Conservation (phyloP, 2,797 vertebrate species). For the Xyrichtys novacula region DNA sequence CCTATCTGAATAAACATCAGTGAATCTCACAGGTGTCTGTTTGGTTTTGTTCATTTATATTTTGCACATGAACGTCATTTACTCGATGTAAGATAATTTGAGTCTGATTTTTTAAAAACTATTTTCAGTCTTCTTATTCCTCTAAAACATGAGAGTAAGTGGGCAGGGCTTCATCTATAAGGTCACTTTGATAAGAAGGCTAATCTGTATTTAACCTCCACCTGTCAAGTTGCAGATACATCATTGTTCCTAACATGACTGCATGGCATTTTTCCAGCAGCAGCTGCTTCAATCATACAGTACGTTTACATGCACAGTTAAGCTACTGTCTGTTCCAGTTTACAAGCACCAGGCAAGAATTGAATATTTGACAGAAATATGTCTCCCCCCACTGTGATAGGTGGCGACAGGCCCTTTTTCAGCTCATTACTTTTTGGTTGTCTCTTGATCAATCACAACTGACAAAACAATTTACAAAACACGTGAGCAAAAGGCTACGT, state of each 20-base stretch:
- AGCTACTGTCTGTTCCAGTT: no score
- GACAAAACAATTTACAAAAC: no score
- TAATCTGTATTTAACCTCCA: conserved; percentile 85
- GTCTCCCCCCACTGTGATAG: no score
- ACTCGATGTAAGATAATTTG: background rate
- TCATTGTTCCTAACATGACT: conserved; percentile 60
- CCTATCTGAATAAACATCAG: conserved; percentile 26
- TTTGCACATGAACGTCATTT: background rate
- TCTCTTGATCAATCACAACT: no score
- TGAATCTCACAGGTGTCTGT: conserved; percentile 34
- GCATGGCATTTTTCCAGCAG: conserved; percentile 37
- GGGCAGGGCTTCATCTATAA: conserved; percentile 50
- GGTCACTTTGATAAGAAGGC: conserved; percentile 69
- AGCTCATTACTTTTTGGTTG: no score
- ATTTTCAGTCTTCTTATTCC: background rate
- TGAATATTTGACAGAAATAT: no score
- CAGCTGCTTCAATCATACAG: background rate
- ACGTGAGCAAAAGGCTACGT: no score
- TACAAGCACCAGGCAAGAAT: no score
- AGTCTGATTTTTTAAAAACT: background rate
- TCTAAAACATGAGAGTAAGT: conserved; percentile 53
- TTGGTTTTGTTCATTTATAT: conserved; percentile 1
- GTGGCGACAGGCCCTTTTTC: no score
- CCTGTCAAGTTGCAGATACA: conserved; percentile 72
- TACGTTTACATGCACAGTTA: no score